phyloP scores from a whole-genome alignment of 2,888 invertebrate genomes.

The Nebria salina region DNA sequence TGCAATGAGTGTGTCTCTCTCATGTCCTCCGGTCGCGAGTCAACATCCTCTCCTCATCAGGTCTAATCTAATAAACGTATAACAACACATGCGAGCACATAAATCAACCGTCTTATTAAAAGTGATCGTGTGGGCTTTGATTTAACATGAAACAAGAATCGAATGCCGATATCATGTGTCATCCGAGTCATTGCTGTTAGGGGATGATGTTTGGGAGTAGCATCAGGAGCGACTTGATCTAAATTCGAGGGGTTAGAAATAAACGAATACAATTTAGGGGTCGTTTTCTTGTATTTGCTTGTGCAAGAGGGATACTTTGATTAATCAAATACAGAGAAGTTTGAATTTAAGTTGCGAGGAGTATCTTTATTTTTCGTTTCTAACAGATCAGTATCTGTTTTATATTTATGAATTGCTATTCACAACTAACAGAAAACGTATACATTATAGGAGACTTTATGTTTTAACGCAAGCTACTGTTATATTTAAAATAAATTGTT shows the following conservation, averaged over 20 bases:
- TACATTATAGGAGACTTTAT: too few relatives aligned
- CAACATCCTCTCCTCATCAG: conserved; percentile 2
- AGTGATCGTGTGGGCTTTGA: conserved; percentile 37
- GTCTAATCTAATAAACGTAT: conserved; percentile 19
- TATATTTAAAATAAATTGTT: too few relatives aligned
- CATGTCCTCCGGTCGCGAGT: neutral
- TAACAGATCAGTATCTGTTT: too few relatives aligned
- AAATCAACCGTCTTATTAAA: conserved; percentile 41
- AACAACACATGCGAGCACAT: conserved; percentile 25
- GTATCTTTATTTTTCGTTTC: neutral
- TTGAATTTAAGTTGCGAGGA: neutral
- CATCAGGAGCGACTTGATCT: conserved; percentile 17
- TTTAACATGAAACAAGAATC: conserved; percentile 25
- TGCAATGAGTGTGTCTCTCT: neutral
- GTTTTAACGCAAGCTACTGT: too few relatives aligned
- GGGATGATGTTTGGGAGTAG: neutral
- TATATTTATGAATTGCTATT: too few relatives aligned
- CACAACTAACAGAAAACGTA: too few relatives aligned
- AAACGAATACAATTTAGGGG: conserved; percentile 27
- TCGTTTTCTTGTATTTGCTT: neutral
- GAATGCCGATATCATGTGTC: conserved; percentile 37
- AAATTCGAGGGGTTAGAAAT: conserved; percentile 9
- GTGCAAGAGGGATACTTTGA: neutral
- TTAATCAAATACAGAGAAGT: neutral
- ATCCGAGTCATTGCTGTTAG: conserved; percentile 19